Evolutionary conservation across 2,888 invertebrate species (phyloP).

Genomic region (Plusia festucae): DNA sequence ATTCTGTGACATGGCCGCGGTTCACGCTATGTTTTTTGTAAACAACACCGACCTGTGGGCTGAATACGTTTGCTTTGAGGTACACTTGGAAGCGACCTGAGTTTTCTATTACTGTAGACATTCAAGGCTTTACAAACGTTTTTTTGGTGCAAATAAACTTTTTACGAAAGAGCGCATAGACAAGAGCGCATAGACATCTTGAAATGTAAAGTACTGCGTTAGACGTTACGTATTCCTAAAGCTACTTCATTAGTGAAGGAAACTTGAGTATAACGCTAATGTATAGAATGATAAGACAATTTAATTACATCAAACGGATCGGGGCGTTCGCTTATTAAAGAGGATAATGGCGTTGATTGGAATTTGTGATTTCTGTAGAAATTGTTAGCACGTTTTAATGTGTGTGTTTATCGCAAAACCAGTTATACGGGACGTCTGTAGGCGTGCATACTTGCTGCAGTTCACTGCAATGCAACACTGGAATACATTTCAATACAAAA

Average conservation of each 20-base stretch:
- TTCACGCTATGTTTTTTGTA: slow-evolving; percentile 56
- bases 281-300: slow-evolving; percentile 28
- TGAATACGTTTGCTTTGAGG: slow-evolving; percentile 47
- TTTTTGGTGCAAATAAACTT: slow-evolving; percentile 31
- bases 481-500: slow-evolving; percentile 74
- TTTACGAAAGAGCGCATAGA: slow-evolving; percentile 7
- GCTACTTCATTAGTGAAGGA: slow-evolving; percentile 23
- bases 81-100: slow-evolving; percentile 39
- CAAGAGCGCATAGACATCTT: slow-evolving; percentile 6
- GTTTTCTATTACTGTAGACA: slow-evolving; percentile 53
- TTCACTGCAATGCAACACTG: slow-evolving; percentile 76
- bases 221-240: slow-evolving; percentile 3
- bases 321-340: slow-evolving; percentile 35
- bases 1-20: slow-evolving; percentile 58
- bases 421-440: slow-evolving; percentile 67
- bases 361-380: slow-evolving; percentile 75
- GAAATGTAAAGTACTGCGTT: not conserved
- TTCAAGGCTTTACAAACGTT: slow-evolving; percentile 27
- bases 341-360: slow-evolving; percentile 67
- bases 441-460: slow-evolving; percentile 73
- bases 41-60: slow-evolving; percentile 51
- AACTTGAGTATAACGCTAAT: slow-evolving; percentile 29
- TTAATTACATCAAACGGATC: slow-evolving; percentile 32
- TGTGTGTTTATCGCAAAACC: slow-evolving; percentile 70
- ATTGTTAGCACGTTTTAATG: slow-evolving; percentile 66